These are phyloP conservation scores for Lemur catta DNA, from an alignment of 2,797 vertebrate genomes.

Conservation along the genomic window DNA sequence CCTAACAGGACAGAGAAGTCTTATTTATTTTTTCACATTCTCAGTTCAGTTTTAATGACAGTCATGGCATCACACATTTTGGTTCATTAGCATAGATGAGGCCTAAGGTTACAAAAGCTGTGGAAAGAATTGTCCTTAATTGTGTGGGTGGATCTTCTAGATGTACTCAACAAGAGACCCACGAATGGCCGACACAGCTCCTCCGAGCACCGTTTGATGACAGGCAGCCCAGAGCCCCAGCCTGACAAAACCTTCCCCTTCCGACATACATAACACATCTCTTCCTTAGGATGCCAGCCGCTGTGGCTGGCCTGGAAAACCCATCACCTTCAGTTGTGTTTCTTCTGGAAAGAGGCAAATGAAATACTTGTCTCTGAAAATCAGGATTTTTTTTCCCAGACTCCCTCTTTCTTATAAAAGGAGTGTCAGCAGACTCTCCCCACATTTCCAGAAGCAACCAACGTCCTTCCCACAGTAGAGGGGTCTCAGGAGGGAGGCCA, in stretches of 20 bases:
- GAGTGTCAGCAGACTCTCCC: background rate
- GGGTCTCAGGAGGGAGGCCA: background rate
- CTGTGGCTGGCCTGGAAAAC: background rate
- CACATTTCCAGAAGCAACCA: background rate
- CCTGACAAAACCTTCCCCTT: background rate
- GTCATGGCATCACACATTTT: background rate
- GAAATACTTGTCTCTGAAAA: background rate
- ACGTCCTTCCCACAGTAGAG: background rate
- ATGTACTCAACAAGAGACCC: conserved; percentile 34
- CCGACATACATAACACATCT: rapidly evolving
- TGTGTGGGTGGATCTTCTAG: background rate
- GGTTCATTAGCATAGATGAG: conserved; percentile 77
- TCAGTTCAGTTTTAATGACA: conserved; percentile 61
- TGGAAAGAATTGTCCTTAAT: conserved; percentile 59
- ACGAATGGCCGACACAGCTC: background rate
- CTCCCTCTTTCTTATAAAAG: background rate
- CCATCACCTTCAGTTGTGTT: background rate
- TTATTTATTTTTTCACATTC: background rate
- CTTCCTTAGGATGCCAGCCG: background rate
- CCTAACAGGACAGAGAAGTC: background rate
- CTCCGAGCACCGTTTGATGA: background rate
- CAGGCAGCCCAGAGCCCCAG: background rate
- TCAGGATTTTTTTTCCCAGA: background rate
- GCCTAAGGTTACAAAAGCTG: conserved; percentile 60
- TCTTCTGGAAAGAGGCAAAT: background rate